Evolutionary conservation across 2,797 vertebrate species (phyloP).

Genomic region (Sebastes paucispinis): DNA sequence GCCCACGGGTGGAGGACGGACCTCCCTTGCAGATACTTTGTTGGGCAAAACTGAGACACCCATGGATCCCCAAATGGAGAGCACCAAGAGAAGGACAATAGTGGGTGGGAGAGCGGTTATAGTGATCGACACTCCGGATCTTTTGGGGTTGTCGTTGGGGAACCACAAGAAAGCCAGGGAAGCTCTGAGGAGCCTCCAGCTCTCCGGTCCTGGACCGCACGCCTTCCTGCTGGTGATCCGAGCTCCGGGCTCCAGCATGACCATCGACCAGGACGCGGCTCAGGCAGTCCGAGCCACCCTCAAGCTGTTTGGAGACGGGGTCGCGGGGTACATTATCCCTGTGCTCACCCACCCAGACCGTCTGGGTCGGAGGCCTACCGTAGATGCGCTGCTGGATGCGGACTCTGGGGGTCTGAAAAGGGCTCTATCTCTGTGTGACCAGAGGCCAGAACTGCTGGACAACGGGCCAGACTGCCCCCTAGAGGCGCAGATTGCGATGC

Average conservation of each 20-base stretch:
- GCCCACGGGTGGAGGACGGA: constrained; percentile 51
- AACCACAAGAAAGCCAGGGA: constrained; percentile 58
- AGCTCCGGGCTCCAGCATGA: constrained; percentile 32
- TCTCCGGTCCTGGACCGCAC: constrained; percentile 72
- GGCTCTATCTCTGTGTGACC: constrained; percentile 48
- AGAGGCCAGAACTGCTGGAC: constrained; percentile 69
- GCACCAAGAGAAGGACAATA: constrained; percentile 38
- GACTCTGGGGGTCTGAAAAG: constrained; percentile 44
- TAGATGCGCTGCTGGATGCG: constrained; percentile 54
- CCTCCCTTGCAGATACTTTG: constrained; percentile 58
- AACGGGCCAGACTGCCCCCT: constrained; percentile 24
- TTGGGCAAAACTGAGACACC: constrained; percentile 31
- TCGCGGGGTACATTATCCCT: constrained; percentile 49
- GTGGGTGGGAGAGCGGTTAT: constrained; percentile 56
- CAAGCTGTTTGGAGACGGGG: constrained; percentile 64
- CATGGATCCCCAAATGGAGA: constrained; percentile 21
- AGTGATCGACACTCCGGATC: constrained; percentile 73
- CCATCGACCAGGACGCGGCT: constrained; percentile 7
- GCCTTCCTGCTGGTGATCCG: constrained; percentile 69
- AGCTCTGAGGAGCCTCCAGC: constrained; percentile 75
- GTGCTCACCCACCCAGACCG: constrained; percentile 63
- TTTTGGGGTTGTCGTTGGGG: constrained; percentile 58
- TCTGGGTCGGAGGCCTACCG: not conserved
- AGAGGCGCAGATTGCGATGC: constrained; percentile 14
- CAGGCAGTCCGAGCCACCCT: constrained; percentile 25